Percentiles rank a stretch among this genome's conserved stretches.
phyloP scores from a whole-genome alignment of 2,888 invertebrate genomes.

The Acanthosepion esculentum region DNA sequence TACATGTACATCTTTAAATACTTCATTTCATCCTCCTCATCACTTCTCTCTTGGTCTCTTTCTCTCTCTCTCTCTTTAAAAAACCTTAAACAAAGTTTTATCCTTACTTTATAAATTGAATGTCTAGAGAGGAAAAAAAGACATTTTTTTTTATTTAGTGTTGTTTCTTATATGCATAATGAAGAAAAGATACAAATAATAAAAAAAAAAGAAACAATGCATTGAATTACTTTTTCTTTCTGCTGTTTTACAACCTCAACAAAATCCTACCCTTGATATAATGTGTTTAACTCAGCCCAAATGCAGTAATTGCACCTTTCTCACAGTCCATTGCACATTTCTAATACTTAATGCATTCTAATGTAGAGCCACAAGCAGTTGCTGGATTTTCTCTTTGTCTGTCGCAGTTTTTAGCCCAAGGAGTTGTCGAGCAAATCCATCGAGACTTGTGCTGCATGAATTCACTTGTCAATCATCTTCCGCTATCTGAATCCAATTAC shows the following conservation, averaged over 20 bases:
- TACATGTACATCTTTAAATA: not conserved
- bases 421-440: not conserved
- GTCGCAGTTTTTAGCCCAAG: not conserved
- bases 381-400: not conserved
- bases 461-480: constrained; percentile 11
- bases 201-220: not conserved
- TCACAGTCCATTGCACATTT: not conserved
- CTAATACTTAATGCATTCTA: not conserved
- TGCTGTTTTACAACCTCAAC: not conserved
- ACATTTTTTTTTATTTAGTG: too few species aligned
- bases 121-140: not conserved
- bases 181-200: not conserved
- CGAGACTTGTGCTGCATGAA: not conserved
- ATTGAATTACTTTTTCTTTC: not conserved
- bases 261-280: not conserved
- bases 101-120: not conserved
- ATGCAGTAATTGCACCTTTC: not conserved
- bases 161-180: too few species aligned
- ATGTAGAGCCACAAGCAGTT: not conserved
- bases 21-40: not conserved
- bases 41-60: too few species aligned
- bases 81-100: not conserved
- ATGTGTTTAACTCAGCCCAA: not conserved
- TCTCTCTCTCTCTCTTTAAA: not conserved
- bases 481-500: not conserved